phyloP scores from a whole-genome alignment of 2,113 vertebrate genomes.

The Poeciliopsis turrubarensis region DNA sequence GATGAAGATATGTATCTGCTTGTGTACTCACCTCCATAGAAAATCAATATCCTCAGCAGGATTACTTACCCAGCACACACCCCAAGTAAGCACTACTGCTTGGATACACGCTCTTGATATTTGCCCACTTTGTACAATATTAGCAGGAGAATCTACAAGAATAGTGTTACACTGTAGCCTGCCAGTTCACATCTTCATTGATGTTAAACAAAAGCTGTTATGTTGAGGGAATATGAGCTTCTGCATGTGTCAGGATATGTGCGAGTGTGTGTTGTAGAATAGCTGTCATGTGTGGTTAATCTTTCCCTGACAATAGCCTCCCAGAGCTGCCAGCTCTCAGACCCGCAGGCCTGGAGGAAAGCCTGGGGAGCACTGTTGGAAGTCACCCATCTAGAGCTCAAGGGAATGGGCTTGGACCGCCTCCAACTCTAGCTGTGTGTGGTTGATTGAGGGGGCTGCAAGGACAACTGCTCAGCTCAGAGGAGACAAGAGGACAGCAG shows the following conservation, averaged over 20 bases:
- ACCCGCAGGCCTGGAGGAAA: constrained; percentile 68
- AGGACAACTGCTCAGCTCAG: constrained; percentile 52
- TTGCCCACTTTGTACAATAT: constrained; percentile 30
- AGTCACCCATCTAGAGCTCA: constrained; percentile 70
- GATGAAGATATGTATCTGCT: constrained; percentile 26
- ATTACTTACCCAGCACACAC: constrained; percentile 50
- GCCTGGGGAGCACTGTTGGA: constrained; percentile 69
- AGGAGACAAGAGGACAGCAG: constrained; percentile 33
- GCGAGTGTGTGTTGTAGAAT: constrained; percentile 57
- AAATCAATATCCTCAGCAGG: constrained; percentile 52
- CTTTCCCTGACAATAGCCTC: constrained; percentile 64
- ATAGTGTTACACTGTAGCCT: constrained; percentile 14
- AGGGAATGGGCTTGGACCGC: constrained; percentile 62
- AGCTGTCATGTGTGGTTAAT: constrained; percentile 71
- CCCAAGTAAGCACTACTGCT: constrained; percentile 9
- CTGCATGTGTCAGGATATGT: constrained; percentile 38
- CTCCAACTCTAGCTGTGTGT: constrained; percentile 67
- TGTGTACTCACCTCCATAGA: not conserved
- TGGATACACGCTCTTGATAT: constrained; percentile 33
- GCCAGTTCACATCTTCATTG: constrained; percentile 39
- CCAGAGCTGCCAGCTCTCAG: constrained; percentile 64
- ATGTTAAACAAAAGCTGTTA: constrained; percentile 47
- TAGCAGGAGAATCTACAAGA: constrained; percentile 7
- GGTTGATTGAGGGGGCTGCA: constrained; percentile 70
- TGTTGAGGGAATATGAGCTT: constrained; percentile 39